These are phyloP conservation scores for Brenthis hecate DNA, from an alignment of 2,888 invertebrate species.

Conservation along the genomic window DNA sequence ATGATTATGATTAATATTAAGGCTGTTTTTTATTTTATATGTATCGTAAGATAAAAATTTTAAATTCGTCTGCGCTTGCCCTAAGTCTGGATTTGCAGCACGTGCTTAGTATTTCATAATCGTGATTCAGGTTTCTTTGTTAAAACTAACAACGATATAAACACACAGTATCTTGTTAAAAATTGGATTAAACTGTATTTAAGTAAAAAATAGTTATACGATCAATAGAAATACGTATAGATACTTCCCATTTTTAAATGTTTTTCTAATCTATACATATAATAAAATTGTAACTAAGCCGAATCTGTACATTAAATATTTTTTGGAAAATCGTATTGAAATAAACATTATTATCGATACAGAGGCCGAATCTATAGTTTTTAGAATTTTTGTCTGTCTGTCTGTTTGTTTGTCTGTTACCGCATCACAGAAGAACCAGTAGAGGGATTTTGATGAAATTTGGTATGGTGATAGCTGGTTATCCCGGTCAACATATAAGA, in stretches of 20 bases:
- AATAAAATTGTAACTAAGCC: too few species aligned
- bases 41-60: not conserved
- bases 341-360: too few species aligned
- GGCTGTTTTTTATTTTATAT: not conserved
- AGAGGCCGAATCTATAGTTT: too few species aligned
- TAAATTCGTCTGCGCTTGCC: slow-evolving; percentile 30
- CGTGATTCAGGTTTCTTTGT: slow-evolving; percentile 44
- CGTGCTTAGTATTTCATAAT: slow-evolving; percentile 60
- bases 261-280: too few species aligned
- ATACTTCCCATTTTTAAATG: not conserved
- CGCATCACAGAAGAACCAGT: too few species aligned
- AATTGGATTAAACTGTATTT: not conserved
- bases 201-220: not conserved
- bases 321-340: too few species aligned
- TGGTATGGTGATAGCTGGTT: too few species aligned
- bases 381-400: too few species aligned
- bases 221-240: not conserved
- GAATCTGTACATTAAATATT: too few species aligned
- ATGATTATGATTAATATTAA: not conserved
- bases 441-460: too few species aligned
- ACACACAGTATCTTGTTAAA: slow-evolving; percentile 11
- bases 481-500: too few species aligned
- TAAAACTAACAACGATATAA: slow-evolving; percentile 40
- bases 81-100: slow-evolving; percentile 50
- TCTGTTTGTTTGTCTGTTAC: too few species aligned